Base-by-base conservation (phyloP, 92 coral and sea anemone genomes). In the Metridium senile region DNA sequence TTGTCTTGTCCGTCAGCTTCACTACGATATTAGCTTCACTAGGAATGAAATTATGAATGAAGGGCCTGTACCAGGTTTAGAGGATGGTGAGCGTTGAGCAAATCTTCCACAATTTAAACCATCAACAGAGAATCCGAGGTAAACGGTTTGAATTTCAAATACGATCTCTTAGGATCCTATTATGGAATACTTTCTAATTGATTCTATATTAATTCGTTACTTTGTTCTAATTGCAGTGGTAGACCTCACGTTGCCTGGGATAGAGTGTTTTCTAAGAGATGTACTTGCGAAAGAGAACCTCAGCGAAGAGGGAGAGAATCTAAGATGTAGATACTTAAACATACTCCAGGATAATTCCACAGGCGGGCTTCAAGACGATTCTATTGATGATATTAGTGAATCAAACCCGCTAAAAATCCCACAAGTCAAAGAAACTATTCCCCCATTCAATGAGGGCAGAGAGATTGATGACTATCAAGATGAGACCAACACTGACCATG, bases 181-280 rank as follows among this genome's bases (percentile, higher is more conserved):
- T 9, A 21, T 54, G 25, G 4, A 3, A 9, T 54, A 54, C 20
- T 54, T 8, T 10, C 4, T 9, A 9, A 54, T 54, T 54, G 61
- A 54, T 54, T 7, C 3, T 54, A 10, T 21, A 16, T 54, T 54
- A 54, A 54, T 54, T 54, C 25, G 21, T 22, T 9, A 54, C 23
- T 17, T 17, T 54, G 23, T 54, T 54, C 17, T 11, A 45, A 25
- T 84, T 76, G 47, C 66, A 94, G 98, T 89, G 84, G 81, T 88
- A 45, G 78, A 85, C 53, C 65, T 82, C 27, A 84, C 93, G 27
- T 72, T 94, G 75, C 98, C 98, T 19, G 98, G 97, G 34, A 86
- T 94, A 46, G 82, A 75, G 29, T 81, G 43, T 58, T 94, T 84
- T 57, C 85, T 94, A 31, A 88, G 81, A 71, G 92, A 91, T 27